Evolutionary conservation across 1,140 invertebrate genomes (phyloP), one percentile per base, ranked within the genome.

Genomic region (Drosophila rufa): DNA sequence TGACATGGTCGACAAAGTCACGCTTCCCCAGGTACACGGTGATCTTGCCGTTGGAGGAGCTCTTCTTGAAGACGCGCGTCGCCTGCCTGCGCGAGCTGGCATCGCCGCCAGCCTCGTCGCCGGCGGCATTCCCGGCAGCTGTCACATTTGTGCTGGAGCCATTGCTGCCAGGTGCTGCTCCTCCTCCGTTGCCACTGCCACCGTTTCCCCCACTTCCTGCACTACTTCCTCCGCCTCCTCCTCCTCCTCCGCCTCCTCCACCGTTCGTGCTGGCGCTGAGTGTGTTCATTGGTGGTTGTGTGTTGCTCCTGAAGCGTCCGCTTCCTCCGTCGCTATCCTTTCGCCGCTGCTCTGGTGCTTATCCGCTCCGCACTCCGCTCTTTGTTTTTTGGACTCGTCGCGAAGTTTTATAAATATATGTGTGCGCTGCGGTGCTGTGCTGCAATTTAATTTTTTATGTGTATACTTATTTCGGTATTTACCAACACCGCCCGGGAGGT

Each of bases 1-100:
- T 96, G 73, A 99, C 96, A 93, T 99, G 98, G 94, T 99, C 98
- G 65, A 99, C 97, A 94, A 99, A 99, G 93, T 99, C 99, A 86
- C 99, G 94, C 93, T 99, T 99, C 30, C 98, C 98, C 80, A 99
- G 94, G 93, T 99, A 99, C 42, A 99, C 97, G 60, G 98, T 99
- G 76, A 99, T 98, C 95, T 98, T 98, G 76, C 97, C 97, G 95
- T 98, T 98, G 12, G 97, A 97, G 65, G 97, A 98, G 93, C 97
- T 98, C 93, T 99, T 99, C 94, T 99, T 98, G 94, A 98, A 99
- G 11, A 98, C 98, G 51, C 95, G 92, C 33, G 94, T 94, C 38
- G 94, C 94, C 78, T 94, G 94, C 27, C 93, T 86, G 59, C 93
- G 93, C 36, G 93, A 93, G 74, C 93, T 94, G 57, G 92, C 93